Percentiles rank a stretch among this genome's conserved stretches.
Evolutionary conservation across 2,113 vertebrate species (phyloP).

Genomic region (Spermophilus dauricus): DNA sequence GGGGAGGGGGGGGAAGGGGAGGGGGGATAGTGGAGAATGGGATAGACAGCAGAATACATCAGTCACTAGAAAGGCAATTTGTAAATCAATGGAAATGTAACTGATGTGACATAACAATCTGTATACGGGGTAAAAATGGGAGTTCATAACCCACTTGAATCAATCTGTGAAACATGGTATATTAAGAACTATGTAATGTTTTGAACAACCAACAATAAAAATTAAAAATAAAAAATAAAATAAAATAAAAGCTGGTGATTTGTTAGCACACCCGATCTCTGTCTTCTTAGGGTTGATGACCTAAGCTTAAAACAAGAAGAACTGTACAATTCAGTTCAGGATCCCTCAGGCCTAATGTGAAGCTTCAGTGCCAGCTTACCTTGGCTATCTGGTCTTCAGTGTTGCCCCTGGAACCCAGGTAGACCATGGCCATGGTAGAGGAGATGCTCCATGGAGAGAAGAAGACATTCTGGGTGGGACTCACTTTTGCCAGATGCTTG

Average conservation of each 20-base stretch:
- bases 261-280: neutral
- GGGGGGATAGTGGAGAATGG: no score
- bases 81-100: no score
- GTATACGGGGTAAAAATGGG: no score
- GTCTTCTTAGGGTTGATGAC: neutral
- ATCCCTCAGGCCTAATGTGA: fast-evolving
- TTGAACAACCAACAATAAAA: no score
- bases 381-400: constrained; percentile 94
- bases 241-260: neutral
- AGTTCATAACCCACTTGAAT: no score
- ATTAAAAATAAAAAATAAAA: no score
- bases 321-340: neutral
- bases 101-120: no score
- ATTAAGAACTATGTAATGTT: no score
- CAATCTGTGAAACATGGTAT: no score
- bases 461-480: constrained; percentile 89
- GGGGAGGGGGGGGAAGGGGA: no score
- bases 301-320: neutral
- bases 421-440: constrained; percentile 92
- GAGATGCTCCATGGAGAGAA: constrained; percentile 94
- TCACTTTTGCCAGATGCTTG: constrained; percentile 86
- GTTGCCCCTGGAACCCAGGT: constrained; percentile 91
- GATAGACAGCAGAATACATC: no score
- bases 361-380: constrained; percentile 85
- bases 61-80: no score